Conservation (phyloP, 2,888 invertebrate species). For the Sphaeridia pumilis region DNA sequence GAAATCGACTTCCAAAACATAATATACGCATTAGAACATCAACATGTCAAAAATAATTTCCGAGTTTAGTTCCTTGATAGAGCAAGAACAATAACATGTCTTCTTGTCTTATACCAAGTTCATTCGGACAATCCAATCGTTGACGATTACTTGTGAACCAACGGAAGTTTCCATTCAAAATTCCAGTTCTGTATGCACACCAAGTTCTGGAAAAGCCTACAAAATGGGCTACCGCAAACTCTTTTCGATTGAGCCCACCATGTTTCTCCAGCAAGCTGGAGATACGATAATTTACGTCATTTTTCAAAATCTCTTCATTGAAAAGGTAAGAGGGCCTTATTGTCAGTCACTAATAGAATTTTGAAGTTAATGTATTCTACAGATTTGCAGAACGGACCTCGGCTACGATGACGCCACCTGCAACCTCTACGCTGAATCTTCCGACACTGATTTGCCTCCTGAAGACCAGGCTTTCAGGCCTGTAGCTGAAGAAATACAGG, state of each 20-base stretch:
- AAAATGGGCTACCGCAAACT: slow-evolving; percentile 19
- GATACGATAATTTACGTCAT: slow-evolving; percentile 35
- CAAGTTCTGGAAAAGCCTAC: too few species aligned
- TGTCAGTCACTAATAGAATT: background rate
- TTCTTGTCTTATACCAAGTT: too few species aligned
- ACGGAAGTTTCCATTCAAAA: too few species aligned
- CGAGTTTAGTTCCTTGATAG: too few species aligned
- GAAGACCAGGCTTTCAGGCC: slow-evolving; percentile 23
- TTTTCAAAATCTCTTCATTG: slow-evolving; percentile 36
- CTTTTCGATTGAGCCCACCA: slow-evolving; percentile 33
- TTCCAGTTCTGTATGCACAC: too few species aligned
- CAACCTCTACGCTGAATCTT: slow-evolving; percentile 22
- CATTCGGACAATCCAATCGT: too few species aligned
- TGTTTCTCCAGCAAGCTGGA: slow-evolving; percentile 35
- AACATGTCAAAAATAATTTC: too few species aligned
- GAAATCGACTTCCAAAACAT: too few species aligned
- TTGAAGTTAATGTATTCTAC: background rate
- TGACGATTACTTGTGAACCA: too few species aligned
- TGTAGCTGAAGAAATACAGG: slow-evolving; percentile 32
- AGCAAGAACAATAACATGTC: too few species aligned
- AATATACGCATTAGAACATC: too few species aligned
- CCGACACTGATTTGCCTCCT: slow-evolving; percentile 15
- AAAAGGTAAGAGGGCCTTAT: slow-evolving; percentile 27
- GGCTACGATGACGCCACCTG: slow-evolving; percentile 25
- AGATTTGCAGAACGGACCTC: slow-evolving; percentile 33